These are phyloP conservation scores for Conops quadrifasciatus DNA, from an alignment of 2,888 invertebrate genomes.

Conservation along the genomic window DNA sequence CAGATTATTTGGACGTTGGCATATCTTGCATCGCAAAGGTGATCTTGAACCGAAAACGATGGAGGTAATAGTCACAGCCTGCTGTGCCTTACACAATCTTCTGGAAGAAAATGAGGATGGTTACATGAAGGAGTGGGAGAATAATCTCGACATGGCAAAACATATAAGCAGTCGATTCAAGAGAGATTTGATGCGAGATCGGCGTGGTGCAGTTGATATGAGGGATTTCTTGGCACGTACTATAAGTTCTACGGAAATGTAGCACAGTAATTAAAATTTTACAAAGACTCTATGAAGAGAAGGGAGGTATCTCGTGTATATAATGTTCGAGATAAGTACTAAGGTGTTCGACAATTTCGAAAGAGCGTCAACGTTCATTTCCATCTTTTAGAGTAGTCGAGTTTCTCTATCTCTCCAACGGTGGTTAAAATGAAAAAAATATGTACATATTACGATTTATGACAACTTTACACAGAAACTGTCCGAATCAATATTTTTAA, in stretches of 20 bases:
- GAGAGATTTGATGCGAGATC: constrained; percentile 2
- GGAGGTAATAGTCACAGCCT: constrained; percentile 57
- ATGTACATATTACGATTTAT: too few species aligned
- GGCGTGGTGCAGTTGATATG: constrained; percentile 43
- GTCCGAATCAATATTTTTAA: too few species aligned
- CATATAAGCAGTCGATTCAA: constrained; percentile 1
- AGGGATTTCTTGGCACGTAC: constrained; percentile 55
- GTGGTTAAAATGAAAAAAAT: too few species aligned
- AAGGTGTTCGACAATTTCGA: too few species aligned
- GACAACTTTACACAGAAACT: too few species aligned
- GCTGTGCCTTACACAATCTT: constrained; percentile 60
- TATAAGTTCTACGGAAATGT: constrained; percentile 55
- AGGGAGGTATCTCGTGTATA: too few species aligned
- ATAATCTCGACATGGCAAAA: constrained; percentile 42
- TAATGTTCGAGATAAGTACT: too few species aligned
- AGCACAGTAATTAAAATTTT: constrained; percentile 12
- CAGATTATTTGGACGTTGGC: constrained; percentile 61
- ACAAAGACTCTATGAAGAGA: not conserved
- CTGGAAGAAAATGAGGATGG: constrained; percentile 57
- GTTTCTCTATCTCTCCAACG: too few species aligned
- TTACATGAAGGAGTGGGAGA: constrained; percentile 57
- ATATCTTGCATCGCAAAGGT: constrained; percentile 55
- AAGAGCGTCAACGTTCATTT: too few species aligned
- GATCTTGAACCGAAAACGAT: constrained; percentile 59
- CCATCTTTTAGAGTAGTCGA: too few species aligned